Percentiles rank a stretch among this genome's conserved stretches.
Conservation (phyloP, 2,888 invertebrate genomes). For the Oasisia sp. region DNA sequence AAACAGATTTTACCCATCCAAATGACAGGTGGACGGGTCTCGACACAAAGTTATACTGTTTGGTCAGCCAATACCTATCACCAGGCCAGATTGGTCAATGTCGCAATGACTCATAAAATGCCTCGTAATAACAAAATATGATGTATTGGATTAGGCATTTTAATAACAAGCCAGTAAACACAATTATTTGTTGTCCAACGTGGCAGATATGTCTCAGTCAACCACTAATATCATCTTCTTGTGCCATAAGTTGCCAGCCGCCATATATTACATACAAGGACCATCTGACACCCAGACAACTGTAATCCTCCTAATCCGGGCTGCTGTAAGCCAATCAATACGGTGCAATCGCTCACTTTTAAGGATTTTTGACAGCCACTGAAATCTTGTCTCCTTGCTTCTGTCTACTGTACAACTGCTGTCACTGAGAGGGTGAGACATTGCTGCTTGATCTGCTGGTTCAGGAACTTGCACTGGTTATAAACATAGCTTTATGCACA, state of each 20-base stretch:
- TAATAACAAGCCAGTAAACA: not conserved
- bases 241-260: not conserved
- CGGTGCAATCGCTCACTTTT: not conserved
- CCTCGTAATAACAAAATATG: too few relatives aligned
- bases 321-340: not conserved
- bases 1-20: too few relatives aligned
- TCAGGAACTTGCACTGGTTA: not conserved
- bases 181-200: not conserved
- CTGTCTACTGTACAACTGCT: not conserved
- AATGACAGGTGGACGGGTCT: too few relatives aligned
- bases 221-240: not conserved
- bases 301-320: not conserved
- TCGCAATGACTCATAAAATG: too few relatives aligned
- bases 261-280: not conserved
- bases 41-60: too few relatives aligned
- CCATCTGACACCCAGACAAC: slow-evolving; percentile 4
- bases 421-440: not conserved
- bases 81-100: too few relatives aligned
- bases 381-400: not conserved
- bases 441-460: not conserved
- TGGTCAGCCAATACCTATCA: too few relatives aligned
- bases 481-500: not conserved
- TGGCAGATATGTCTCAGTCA: not conserved
- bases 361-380: not conserved
- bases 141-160: not conserved